Conservation (phyloP, 2,888 invertebrate species). For the Agriopis aurantiaria region DNA sequence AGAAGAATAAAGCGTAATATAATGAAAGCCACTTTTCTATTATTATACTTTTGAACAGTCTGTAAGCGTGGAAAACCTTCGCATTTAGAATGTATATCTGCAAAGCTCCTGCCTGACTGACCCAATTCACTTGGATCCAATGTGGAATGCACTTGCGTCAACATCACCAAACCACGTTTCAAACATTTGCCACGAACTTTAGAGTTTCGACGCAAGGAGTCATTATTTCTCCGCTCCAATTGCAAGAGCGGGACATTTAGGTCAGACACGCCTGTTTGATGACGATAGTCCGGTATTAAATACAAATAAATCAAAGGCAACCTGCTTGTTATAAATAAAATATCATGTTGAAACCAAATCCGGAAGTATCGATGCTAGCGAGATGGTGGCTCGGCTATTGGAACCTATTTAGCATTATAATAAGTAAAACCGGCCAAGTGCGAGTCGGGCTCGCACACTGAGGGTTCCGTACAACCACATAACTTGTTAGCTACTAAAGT, state of each 20-base stretch:
- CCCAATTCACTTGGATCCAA: not conserved
- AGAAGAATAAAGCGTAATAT: too few relatives aligned
- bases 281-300: slow-evolving; percentile 8
- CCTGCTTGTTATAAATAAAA: slow-evolving; percentile 17
- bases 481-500: too few relatives aligned
- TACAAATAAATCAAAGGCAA: slow-evolving; percentile 18
- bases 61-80: not conserved
- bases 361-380: too few relatives aligned
- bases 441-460: too few relatives aligned
- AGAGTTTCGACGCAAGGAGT: slow-evolving; percentile 14
- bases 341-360: slow-evolving; percentile 1
- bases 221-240: slow-evolving; percentile 23
- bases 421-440: too few relatives aligned
- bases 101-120: not conserved
- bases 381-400: too few relatives aligned
- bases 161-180: not conserved
- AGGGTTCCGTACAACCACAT: too few relatives aligned
- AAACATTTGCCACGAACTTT: slow-evolving; percentile 1
- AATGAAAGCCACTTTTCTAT: not conserved
- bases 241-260: slow-evolving; percentile 20
- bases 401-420: too few relatives aligned
- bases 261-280: slow-evolving; percentile 30
- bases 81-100: not conserved
- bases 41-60: not conserved
- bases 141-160: slow-evolving; percentile 14